Evolutionary conservation across 2,888 invertebrate species (phyloP).

Genomic region (Eilema griseolum): DNA sequence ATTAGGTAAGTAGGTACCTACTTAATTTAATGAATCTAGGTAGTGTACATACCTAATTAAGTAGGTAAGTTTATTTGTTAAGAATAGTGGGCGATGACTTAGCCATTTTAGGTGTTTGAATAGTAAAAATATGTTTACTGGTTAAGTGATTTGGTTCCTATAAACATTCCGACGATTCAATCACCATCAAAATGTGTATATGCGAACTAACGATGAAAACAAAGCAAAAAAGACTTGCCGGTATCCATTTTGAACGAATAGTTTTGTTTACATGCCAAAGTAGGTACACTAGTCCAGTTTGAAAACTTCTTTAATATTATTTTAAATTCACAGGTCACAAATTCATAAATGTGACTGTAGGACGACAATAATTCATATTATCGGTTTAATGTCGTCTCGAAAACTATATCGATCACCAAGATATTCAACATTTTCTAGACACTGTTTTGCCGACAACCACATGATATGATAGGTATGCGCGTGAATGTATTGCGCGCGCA

Average conservation of each 20-base stretch:
- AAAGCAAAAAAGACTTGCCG: constrained; percentile 43
- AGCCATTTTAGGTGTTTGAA: too few species aligned
- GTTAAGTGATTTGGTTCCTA: background rate
- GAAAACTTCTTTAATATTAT: background rate
- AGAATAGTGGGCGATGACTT: too few species aligned
- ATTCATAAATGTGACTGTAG: background rate
- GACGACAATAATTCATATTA: constrained; percentile 22
- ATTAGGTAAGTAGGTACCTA: too few species aligned
- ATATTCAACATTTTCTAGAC: constrained; percentile 24
- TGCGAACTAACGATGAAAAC: constrained; percentile 45
- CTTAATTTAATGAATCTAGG: too few species aligned
- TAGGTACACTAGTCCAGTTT: background rate
- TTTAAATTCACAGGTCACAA: background rate
- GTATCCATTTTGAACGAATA: constrained; percentile 40
- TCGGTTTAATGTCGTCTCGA: constrained; percentile 52
- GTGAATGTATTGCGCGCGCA: constrained; percentile 65
- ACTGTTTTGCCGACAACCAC: constrained; percentile 53
- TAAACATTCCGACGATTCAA: background rate
- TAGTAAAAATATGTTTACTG: too few species aligned
- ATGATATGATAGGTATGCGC: constrained; percentile 19
- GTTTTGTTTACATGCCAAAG: background rate
- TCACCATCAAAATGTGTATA: constrained; percentile 7
- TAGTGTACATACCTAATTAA: too few species aligned
- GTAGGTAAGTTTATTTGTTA: too few species aligned
- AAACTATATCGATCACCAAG: constrained; percentile 34